These are phyloP conservation scores for Semnopithecus entellus DNA, from an alignment of 2,113 vertebrate genomes.

Conservation along the genomic window DNA sequence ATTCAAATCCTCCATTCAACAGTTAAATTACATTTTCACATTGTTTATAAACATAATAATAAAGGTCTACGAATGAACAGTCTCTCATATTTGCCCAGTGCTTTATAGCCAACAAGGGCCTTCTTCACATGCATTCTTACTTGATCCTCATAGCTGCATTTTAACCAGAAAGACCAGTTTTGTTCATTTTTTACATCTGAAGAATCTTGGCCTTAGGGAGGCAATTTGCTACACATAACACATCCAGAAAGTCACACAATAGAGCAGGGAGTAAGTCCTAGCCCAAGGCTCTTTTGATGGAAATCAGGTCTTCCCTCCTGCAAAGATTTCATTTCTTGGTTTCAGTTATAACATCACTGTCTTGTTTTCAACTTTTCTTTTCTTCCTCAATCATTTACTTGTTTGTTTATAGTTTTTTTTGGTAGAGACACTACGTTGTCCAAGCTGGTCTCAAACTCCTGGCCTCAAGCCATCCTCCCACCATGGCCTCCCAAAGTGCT, in stretches of 20 bases:
- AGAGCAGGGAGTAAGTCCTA: neutral
- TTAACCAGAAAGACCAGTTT: neutral
- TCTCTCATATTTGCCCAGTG: neutral
- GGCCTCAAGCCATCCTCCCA: too few species aligned
- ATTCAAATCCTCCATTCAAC: conserved; percentile 27
- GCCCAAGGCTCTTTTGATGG: neutral
- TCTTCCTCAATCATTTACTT: neutral
- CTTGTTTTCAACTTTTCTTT: conserved; percentile 12
- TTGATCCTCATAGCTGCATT: neutral
- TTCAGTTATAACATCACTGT: neutral
- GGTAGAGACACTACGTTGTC: too few species aligned
- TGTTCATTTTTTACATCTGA: neutral
- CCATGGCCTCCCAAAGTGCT: too few species aligned
- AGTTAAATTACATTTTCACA: neutral
- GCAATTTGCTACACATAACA: neutral
- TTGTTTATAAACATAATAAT: neutral
- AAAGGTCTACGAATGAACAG: neutral
- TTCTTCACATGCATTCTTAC: neutral
- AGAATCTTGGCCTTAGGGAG: neutral
- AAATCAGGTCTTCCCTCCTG: neutral
- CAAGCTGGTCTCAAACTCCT: too few species aligned
- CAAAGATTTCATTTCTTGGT: conserved; percentile 5
- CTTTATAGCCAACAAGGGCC: neutral
- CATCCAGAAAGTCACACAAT: neutral
- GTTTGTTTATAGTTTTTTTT: too few species aligned